Percentiles rank a stretch among this genome's conserved stretches.
Evolutionary conservation across 2,888 invertebrate species (phyloP).

Genomic region (Mesochorus sp.): DNA sequence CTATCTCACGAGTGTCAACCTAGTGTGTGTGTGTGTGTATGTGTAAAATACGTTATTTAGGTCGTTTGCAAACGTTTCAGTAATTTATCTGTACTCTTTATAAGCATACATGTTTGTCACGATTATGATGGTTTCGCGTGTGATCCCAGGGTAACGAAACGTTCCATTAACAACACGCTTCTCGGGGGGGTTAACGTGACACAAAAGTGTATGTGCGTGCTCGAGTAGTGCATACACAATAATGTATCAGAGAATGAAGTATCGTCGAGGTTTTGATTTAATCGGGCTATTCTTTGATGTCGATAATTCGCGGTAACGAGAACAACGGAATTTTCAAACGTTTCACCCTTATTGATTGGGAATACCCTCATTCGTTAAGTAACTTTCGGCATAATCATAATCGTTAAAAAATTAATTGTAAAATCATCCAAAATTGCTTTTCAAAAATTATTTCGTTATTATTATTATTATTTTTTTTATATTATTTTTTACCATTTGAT

Average conservation of each 20-base stretch:
- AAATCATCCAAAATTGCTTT: too few species aligned
- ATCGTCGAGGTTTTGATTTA: not conserved
- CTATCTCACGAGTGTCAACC: not conserved
- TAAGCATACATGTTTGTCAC: constrained; percentile 24
- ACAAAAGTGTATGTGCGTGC: not conserved
- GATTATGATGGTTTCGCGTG: constrained; percentile 46
- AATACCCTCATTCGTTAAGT: too few species aligned
- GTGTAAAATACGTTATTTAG: constrained; percentile 18
- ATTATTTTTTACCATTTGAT: too few species aligned
- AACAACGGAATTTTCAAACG: too few species aligned
- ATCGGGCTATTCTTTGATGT: not conserved
- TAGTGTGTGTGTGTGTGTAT: too few species aligned
- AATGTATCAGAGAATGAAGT: not conserved
- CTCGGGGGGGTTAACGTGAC: constrained; percentile 13
- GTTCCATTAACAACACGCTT: constrained; percentile 30
- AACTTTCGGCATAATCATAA: too few species aligned
- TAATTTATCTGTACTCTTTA: constrained; percentile 14
- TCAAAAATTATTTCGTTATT: too few species aligned
- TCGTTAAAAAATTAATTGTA: too few species aligned
- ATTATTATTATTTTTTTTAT: too few species aligned
- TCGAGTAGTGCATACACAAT: not conserved
- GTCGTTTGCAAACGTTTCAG: constrained; percentile 27
- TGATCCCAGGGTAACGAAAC: constrained; percentile 6
- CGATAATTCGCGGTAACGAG: not conserved
- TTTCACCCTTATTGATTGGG: too few species aligned